phyloP scores from a whole-genome alignment of 2,888 invertebrate genomes.

The Meliscaeva auricollis region DNA sequence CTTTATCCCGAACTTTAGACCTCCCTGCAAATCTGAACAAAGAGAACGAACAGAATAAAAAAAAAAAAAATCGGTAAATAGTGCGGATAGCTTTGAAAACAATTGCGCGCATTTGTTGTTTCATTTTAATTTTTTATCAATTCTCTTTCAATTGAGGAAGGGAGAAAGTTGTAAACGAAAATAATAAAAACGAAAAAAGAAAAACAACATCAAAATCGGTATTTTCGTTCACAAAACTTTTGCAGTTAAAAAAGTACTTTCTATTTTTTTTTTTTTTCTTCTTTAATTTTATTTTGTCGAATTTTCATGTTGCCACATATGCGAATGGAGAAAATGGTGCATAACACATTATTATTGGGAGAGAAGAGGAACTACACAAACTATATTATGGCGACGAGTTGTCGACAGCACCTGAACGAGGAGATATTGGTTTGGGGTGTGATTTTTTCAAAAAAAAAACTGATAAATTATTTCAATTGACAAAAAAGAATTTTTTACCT shows the following conservation, averaged over 20 bases:
- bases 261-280: slow-evolving; percentile 26
- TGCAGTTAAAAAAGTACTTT: slow-evolving; percentile 66
- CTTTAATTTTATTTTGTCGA: background rate
- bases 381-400: slow-evolving; percentile 66
- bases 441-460: background rate
- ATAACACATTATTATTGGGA: slow-evolving; percentile 57
- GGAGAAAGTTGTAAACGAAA: slow-evolving; percentile 30
- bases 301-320: slow-evolving; percentile 29
- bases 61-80: slow-evolving; percentile 61
- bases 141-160: slow-evolving; percentile 35
- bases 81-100: slow-evolving; percentile 61
- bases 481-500: background rate
- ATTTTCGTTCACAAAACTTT: slow-evolving; percentile 61
- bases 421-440: slow-evolving; percentile 5
- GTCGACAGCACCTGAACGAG: slow-evolving; percentile 75
- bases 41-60: background rate
- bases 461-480: slow-evolving; percentile 60
- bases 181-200: slow-evolving; percentile 29
- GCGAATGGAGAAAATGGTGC: slow-evolving; percentile 54
- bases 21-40: background rate
- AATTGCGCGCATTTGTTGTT: slow-evolving; percentile 58
- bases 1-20: slow-evolving; percentile 46
- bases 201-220: slow-evolving; percentile 38
- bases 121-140: slow-evolving; percentile 5
- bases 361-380: background rate